These are phyloP conservation scores for Drosophila kurseongensis DNA, from an alignment of 1,140 invertebrate genomes.

Conservation along the genomic window DNA sequence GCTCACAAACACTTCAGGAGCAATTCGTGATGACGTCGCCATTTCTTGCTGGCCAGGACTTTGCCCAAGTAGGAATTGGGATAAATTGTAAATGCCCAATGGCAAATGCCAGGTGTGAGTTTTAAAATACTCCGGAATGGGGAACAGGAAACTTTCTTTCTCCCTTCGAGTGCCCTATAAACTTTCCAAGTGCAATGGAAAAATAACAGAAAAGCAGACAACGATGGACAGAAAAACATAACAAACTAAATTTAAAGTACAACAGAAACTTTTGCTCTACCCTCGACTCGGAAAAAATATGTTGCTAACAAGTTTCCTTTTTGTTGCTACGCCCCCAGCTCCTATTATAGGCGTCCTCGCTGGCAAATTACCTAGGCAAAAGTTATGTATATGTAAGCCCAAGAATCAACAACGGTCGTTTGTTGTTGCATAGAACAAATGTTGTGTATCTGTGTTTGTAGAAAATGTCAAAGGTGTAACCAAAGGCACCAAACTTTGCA, in stretches of 20 bases:
- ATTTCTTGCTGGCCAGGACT: constrained; percentile 10
- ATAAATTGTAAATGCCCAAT: constrained; percentile 20
- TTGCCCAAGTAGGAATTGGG: constrained; percentile 6
- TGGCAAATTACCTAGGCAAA: constrained; percentile 67
- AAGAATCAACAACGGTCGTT: constrained; percentile 57
- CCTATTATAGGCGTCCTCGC: constrained; percentile 30
- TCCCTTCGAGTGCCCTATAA: constrained; percentile 59
- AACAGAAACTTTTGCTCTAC: constrained; percentile 30
- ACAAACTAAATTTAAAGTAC: constrained; percentile 41
- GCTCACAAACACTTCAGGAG: constrained; percentile 70
- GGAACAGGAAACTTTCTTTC: constrained; percentile 57
- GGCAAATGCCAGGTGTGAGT: constrained; percentile 35
- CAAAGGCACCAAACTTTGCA: constrained; percentile 61
- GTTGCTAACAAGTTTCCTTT: constrained; percentile 33
- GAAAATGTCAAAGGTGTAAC: constrained; percentile 47
- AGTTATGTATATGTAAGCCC: constrained; percentile 36
- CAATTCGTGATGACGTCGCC: constrained; percentile 60
- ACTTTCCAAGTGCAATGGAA: constrained; percentile 62
- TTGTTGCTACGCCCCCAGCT: constrained; percentile 23
- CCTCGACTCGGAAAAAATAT: constrained; percentile 31
- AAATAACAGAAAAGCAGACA: constrained; percentile 19
- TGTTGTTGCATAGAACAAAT: constrained; percentile 47
- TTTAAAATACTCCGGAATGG: constrained; percentile 12
- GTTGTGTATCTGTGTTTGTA: constrained; percentile 15
- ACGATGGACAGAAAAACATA: constrained; percentile 18